Percentiles rank a stretch among this genome's conserved stretches.
These are phyloP conservation scores for Drosophila lutescens DNA, from an alignment of 2,888 invertebrate species.

Conservation along the genomic window DNA sequence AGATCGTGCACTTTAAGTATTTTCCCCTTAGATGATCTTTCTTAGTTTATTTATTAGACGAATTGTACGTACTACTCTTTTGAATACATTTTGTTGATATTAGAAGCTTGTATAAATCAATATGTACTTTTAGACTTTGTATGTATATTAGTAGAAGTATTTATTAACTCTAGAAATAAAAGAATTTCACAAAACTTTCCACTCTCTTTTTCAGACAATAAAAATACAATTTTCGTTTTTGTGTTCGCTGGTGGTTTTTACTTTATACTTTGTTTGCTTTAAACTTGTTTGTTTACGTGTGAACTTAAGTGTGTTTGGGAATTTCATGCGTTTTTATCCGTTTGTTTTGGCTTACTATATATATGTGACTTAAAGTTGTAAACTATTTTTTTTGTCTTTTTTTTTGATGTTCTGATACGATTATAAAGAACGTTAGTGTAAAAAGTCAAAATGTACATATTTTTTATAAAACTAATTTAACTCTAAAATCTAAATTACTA, in stretches of 20 bases:
- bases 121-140: constrained; percentile 27
- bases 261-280: constrained; percentile 33
- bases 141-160: constrained; percentile 25
- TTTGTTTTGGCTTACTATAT: constrained; percentile 4
- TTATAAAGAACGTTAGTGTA: no score
- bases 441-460: no score
- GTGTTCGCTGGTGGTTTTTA: constrained; percentile 34
- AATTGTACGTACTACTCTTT: constrained; percentile 34
- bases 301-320: constrained; percentile 1
- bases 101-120: constrained; percentile 32
- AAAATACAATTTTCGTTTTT: constrained; percentile 28
- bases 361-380: background rate
- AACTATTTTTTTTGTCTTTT: no score
- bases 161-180: constrained; percentile 39
- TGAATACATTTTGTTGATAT: constrained; percentile 37
- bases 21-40: constrained; percentile 3
- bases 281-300: constrained; percentile 24
- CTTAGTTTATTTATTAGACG: constrained; percentile 32
- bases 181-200: constrained; percentile 6
- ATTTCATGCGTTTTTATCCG: background rate
- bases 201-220: constrained; percentile 37
- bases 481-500: no score
- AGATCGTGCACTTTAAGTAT: constrained; percentile 28
- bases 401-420: no score
- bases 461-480: no score